phyloP scores from a whole-genome alignment of 2,888 invertebrate genomes.

The Druceiella hillmani region DNA sequence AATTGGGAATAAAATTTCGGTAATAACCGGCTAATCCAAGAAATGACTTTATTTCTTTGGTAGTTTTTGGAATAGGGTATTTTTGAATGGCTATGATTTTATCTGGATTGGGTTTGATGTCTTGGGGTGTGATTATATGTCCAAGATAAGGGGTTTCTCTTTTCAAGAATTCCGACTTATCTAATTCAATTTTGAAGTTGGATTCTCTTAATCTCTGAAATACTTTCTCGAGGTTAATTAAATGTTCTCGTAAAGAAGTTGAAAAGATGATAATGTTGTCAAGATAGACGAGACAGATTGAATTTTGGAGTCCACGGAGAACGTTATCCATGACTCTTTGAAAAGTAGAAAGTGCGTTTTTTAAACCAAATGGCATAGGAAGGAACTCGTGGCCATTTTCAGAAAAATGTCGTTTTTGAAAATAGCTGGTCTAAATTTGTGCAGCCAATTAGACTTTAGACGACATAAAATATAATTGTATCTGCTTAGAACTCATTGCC shows the following conservation, averaged over 20 bases:
- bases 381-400: constrained; percentile 28
- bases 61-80: constrained; percentile 20
- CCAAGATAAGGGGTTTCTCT: constrained; percentile 23
- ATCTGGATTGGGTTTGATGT: constrained; percentile 25
- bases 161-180: constrained; percentile 1
- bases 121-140: constrained; percentile 25
- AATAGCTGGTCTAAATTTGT: no score
- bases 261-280: constrained; percentile 26
- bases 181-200: constrained; percentile 1
- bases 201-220: constrained; percentile 15
- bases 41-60: no score
- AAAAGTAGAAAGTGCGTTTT: constrained; percentile 29
- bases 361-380: constrained; percentile 29
- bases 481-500: no score
- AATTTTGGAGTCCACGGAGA: constrained; percentile 21
- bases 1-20: constrained; percentile 13
- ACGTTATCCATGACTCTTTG: constrained; percentile 29
- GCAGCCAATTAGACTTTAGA: no score
- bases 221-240: constrained; percentile 13
- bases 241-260: constrained; percentile 21
- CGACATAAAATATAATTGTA: no score
- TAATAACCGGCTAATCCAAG: no score
- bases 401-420: constrained; percentile 26
- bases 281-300: constrained; percentile 23
- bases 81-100: constrained; percentile 21